Conservation (phyloP, 2,888 invertebrate species). For the Brenthis daphne region DNA sequence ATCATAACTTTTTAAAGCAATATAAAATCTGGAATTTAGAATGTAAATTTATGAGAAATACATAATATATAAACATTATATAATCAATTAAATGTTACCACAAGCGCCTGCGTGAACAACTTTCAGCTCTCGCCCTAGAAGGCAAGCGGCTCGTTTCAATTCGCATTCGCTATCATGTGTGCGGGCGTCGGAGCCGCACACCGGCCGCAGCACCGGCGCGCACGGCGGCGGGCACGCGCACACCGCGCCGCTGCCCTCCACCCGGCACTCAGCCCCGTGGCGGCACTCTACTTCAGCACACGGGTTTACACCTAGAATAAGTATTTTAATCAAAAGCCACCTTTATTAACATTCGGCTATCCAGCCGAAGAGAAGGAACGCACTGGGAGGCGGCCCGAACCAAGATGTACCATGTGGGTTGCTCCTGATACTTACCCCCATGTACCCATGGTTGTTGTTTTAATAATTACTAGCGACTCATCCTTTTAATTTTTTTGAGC, state of each 20-base stretch:
- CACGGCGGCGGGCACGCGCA: constrained; percentile 93
- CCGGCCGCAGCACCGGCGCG: constrained; percentile 89
- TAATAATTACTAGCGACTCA: too few species aligned
- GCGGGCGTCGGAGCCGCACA: constrained; percentile 92
- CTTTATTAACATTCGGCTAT: not conserved
- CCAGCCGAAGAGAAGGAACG: too few species aligned
- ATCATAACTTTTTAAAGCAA: too few species aligned
- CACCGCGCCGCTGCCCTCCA: constrained; percentile 87
- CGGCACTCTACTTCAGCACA: constrained; percentile 91
- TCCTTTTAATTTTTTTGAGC: too few species aligned
- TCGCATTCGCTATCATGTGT: constrained; percentile 94
- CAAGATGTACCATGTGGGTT: too few species aligned
- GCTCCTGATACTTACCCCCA: too few species aligned
- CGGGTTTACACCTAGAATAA: constrained; percentile 88
- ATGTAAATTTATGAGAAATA: too few species aligned
- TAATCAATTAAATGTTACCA: constrained; percentile 51
- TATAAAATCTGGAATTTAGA: too few species aligned
- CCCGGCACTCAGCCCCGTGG: constrained; percentile 91
- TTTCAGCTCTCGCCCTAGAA: constrained; percentile 73
- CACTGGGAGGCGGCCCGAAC: too few species aligned
- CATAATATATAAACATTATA: too few species aligned
- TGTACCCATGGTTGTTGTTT: too few species aligned
- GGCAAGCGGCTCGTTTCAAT: constrained; percentile 87
- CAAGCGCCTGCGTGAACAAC: constrained; percentile 76
- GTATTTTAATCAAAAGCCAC: not conserved